Evolutionary conservation across 2,113 vertebrate species (phyloP), one percentile per base, ranked within the genome.

Genomic region (Campylomormyrus numenius): DNA sequence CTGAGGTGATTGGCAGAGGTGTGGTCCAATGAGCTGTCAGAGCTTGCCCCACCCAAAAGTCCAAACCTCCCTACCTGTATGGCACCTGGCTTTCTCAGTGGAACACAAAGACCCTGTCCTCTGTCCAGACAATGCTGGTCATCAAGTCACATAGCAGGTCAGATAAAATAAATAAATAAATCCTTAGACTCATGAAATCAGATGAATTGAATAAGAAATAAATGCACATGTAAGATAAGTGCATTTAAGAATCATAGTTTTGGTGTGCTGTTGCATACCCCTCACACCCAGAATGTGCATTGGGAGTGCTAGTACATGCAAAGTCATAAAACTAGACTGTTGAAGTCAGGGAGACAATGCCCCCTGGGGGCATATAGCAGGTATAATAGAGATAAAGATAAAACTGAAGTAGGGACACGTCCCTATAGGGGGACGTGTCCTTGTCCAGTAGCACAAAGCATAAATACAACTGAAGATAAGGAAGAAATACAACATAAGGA

Each of bases 101-200:
- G 56, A 88, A 27, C 42, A 66, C 42, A 42, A n/a, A 15, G n/a
- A 24, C 42, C 58, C 58, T 45, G 21, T 17, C 87, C 21, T 84
- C 86, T 49, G 88, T 35, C 84, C 48, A 88, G 88, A 31, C 92
- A 88, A 88, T 88, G 90, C 31, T 70, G 85, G 84, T 92, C 91
- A 52, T 74, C 35, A 77, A 27, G 90, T 83, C 15, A 74, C 52
- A 89, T 89, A 91, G 91, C 90, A 90, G 91, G 89, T 92, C 92
- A 92, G 53, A 90, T 27, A 88, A 90, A 90, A 88, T 85, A 39
- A 88, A 85, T 45, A 45, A 48, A 48, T 48, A 48, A 49, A 49
- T 21, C 24, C 13, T 53, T 21, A 56, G 53, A 21, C 53, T 24
- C 21, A 58, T 88, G 48, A 70, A 3, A 62, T 50, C 80, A 39